Percentiles rank a stretch among this genome's conserved stretches.
phyloP scores from a whole-genome alignment of 2,113 vertebrate species.

The Pluvialis apricaria region DNA sequence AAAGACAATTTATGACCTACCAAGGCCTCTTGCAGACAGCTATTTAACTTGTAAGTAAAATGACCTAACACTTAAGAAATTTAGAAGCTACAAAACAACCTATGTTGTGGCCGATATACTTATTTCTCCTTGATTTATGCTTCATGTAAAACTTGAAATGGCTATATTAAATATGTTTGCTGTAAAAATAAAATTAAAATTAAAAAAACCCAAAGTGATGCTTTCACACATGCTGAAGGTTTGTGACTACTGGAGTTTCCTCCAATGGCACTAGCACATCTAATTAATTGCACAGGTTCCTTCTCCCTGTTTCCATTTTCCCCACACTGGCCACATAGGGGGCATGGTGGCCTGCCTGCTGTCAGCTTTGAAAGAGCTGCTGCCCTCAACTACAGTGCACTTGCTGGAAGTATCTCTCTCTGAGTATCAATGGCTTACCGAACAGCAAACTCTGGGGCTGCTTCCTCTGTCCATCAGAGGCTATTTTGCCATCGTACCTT shows the following conservation, averaged over 20 bases:
- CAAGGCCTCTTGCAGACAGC: slow-evolving; percentile 67
- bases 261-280: not conserved
- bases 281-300: not conserved
- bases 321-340: accelerated
- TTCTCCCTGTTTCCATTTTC: not conserved
- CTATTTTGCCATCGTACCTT: not conserved
- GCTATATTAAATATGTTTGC: slow-evolving; percentile 39
- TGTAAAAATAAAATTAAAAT: slow-evolving; percentile 48
- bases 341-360: not conserved
- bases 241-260: not conserved
- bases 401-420: not conserved
- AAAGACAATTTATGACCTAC: slow-evolving; percentile 71
- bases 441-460: not conserved
- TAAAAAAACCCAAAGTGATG: not conserved
- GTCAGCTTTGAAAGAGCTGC: not conserved
- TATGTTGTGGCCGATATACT: slow-evolving; percentile 8
- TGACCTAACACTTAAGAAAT: slow-evolving; percentile 77
- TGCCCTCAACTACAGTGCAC: not conserved
- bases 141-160: slow-evolving; percentile 52
- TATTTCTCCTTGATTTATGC: slow-evolving; percentile 39
- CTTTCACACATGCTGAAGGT: not conserved
- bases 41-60: slow-evolving; percentile 74
- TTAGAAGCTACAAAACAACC: slow-evolving; percentile 64
- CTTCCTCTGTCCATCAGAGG: not conserved
- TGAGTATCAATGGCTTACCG: not conserved